Conservation (phyloP, 2,888 invertebrate species). For the Acleris emargana region DNA sequence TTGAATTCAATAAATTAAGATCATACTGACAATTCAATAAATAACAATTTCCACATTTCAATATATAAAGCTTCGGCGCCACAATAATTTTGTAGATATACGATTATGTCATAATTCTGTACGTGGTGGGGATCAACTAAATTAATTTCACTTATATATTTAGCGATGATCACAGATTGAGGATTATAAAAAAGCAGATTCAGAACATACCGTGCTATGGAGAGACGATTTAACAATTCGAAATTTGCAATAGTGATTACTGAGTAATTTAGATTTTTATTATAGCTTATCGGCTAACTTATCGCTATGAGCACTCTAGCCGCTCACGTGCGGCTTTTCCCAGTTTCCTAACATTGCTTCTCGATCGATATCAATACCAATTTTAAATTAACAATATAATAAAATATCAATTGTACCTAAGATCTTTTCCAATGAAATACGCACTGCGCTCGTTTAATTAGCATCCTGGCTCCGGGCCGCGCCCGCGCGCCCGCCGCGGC, state of each 20-base stretch:
- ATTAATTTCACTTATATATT: slow-evolving; percentile 78
- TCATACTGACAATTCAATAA: slow-evolving; percentile 79
- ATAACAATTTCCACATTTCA: slow-evolving; percentile 77
- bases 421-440: slow-evolving; percentile 80
- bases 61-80: slow-evolving; percentile 66
- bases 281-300: slow-evolving; percentile 80
- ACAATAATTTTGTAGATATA: slow-evolving; percentile 67
- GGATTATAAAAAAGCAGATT: slow-evolving; percentile 82
- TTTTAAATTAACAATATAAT: slow-evolving; percentile 83
- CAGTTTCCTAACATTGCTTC: slow-evolving; percentile 77
- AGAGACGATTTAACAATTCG: slow-evolving; percentile 79
- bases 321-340: slow-evolving; percentile 65
- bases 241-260: slow-evolving; percentile 81
- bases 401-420: slow-evolving; percentile 84
- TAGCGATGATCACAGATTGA: slow-evolving; percentile 83
- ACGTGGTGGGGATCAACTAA: slow-evolving; percentile 65
- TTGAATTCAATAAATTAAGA: slow-evolving; percentile 80
- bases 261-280: slow-evolving; percentile 81
- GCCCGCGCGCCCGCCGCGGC: slow-evolving; percentile 40
- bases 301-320: slow-evolving; percentile 77
- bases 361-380: slow-evolving; percentile 80
- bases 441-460: slow-evolving; percentile 69
- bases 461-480: slow-evolving; percentile 59
- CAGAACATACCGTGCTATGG: slow-evolving; percentile 82
- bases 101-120: slow-evolving; percentile 61